These are phyloP conservation scores for Podabrus alpinus DNA, from an alignment of 2,888 invertebrate species.

Conservation along the genomic window DNA sequence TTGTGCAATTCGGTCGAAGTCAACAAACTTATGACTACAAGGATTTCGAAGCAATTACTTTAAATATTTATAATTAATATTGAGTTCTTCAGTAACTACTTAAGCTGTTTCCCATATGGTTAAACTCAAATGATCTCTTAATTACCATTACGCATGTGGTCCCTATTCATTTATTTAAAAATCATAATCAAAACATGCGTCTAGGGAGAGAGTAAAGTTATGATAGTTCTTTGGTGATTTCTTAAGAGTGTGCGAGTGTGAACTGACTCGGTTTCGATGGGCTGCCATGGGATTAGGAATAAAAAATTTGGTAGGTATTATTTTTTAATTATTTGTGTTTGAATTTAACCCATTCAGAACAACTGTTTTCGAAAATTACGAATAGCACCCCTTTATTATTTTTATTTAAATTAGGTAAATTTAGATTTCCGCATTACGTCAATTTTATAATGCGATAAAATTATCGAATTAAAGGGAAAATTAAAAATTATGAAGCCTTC, in stretches of 20 bases:
- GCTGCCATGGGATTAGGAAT: not conserved
- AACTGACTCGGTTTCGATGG: not conserved
- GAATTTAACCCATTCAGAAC: no score
- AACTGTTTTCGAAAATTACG: no score
- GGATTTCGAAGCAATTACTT: not conserved
- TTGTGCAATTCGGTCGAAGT: not conserved
- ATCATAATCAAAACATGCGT: not conserved
- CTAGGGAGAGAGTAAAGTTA: not conserved
- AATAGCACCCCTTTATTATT: no score
- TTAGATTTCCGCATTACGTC: no score
- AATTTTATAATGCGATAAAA: not conserved
- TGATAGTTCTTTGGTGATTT: not conserved
- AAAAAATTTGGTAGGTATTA: not conserved
- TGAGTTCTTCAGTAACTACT: not conserved
- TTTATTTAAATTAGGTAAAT: no score
- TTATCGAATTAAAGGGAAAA: not conserved
- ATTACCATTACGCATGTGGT: conserved; percentile 9
- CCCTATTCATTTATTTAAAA: not conserved
- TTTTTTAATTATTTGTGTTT: not conserved
- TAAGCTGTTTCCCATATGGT: conserved; percentile 27
- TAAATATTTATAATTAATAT: not conserved
- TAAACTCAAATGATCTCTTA: conserved; percentile 18
- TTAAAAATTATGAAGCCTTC: not conserved
- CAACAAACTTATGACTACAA: not conserved
- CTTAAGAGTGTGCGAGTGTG: not conserved